Base-by-base conservation (phyloP, 2,797 vertebrate species). In the Ispidina lecontei region DNA sequence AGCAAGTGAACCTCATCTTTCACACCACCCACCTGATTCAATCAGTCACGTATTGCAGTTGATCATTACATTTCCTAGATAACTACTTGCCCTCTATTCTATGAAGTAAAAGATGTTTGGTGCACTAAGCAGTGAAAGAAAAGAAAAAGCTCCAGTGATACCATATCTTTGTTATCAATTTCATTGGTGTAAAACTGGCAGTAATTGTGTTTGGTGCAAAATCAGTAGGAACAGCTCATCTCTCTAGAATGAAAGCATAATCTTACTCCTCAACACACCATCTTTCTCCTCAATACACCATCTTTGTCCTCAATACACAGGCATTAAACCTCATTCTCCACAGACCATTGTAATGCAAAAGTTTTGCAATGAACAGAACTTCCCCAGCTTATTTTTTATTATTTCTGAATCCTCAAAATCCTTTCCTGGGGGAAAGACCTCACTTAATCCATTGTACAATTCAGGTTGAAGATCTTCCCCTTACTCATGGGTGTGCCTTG, bases 31-130 rank as follows among this genome's bases (percentile, higher is more conserved):
- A 51, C 70, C 64, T 60, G 91, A 92, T 90, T 78, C 95, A 95
- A 96, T 95, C 91, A 89, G 94, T 96, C 94, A 96, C 85, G 3
- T 92, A 95, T 92, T 95, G 77, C 58, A 91, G 96, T 95, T 95
- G 95, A 95, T 96, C 90, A 96, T 96, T 96, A 95, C 51, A 88
- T 92, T 86, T 87, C 72, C 77, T 60, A 73, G 87, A 83, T 84
- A 95, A 92, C 87, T 67, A 51, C 49, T 84, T 43, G 56, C 54
- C 52, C n/a, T 89, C 60, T 73, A 56, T 87, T 79, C 77, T 43
- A 14, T 7, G 14, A 56, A n/a, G 58, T 37, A 63, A 87, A 65
- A 91, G 70, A 79, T 9, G 5, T 60, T 88, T 49, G n/a, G 14
- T 23, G 16, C 4, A 0, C 37, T 54, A 73, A 76, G 68, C 60